Evolutionary conservation across 2,797 vertebrate species (phyloP), one percentile per base, ranked within the genome.

Genomic region (Emys orbicularis): DNA sequence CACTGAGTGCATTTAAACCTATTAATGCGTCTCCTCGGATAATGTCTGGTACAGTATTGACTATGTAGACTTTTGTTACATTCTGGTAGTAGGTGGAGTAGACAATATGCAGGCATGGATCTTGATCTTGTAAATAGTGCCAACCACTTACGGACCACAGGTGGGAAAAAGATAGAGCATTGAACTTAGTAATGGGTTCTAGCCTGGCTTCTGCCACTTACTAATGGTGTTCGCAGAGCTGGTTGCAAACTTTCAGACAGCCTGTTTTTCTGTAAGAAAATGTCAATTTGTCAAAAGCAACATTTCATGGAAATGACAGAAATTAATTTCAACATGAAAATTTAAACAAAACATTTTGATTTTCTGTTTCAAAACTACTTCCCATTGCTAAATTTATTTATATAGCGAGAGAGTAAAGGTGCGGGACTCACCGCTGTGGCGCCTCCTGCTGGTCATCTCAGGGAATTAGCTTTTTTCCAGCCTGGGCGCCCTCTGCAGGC

Each of bases 51-150:
- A 91, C 59, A 77, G 68, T 61, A 94, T 96, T 96, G 92, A 95
- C 90, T 93, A 81, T 25, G 0, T 9, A 93, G 91, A 92, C 94
- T 80, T 90, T 94, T 96, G 96, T 97, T 96, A 83, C 81, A 86
- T 68, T 96, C 92, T 95, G 96, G 96, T 95, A 96, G 95, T 87
- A 89, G 94, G 95, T 90, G 83, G 94, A 97, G 94, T 87, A 97
- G 88, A 94, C 89, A 57, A 92, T 90, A 95, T 95, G 90, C 90
- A 93, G 92, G 49, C 72, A 37, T 25, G 12, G 4, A 1, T 11
- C 81, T 93, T 83, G 44, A 5, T 81, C 1, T 1, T 31, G 15
- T 31, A 83, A 83, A 23, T 0, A 84, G 54, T 93, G 86, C 59
- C 44, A 16, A 9, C 34, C 56, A 87, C 68, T 2, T 9, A 93